Evolutionary conservation across 2,113 vertebrate species (phyloP).

Genomic region (Greenwoodochromis staneri): DNA sequence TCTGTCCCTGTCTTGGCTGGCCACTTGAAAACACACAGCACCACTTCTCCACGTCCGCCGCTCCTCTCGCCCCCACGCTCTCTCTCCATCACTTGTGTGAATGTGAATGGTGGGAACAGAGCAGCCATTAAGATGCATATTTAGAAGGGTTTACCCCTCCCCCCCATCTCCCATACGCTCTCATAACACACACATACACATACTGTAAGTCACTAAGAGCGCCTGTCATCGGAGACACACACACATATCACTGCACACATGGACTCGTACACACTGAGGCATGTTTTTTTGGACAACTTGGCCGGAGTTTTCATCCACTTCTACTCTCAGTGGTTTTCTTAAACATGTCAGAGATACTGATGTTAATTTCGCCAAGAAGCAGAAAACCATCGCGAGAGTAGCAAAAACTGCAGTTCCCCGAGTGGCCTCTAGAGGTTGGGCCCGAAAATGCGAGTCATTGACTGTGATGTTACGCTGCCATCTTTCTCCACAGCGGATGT

Average conservation of each 20-base stretch:
- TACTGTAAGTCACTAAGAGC: constrained; percentile 54
- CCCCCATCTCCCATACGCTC: constrained; percentile 12
- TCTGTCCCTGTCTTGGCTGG: constrained; percentile 6
- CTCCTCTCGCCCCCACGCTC: neutral
- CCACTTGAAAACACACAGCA: constrained; percentile 44
- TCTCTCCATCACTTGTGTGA: constrained; percentile 29
- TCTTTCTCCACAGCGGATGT: neutral
- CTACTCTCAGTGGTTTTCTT: neutral
- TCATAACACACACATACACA: constrained; percentile 44
- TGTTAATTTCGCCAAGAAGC: neutral
- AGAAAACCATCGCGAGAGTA: neutral
- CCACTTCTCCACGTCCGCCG: constrained; percentile 20
- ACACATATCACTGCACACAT: constrained; percentile 25
- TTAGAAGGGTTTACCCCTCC: constrained; percentile 39
- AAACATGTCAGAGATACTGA: neutral
- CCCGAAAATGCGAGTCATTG: neutral
- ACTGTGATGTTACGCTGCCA: neutral
- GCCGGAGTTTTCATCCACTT: neutral
- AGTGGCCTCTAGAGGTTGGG: neutral
- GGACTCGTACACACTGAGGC: constrained; percentile 7
- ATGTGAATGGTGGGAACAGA: constrained; percentile 63
- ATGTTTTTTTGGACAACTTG: constrained; percentile 21
- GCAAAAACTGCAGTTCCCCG: neutral
- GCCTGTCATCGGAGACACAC: constrained; percentile 47
- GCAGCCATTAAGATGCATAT: constrained; percentile 59